These are phyloP conservation scores for Anoplophora glabripennis DNA, from an alignment of 1,140 invertebrate species.

Conservation along the genomic window DNA sequence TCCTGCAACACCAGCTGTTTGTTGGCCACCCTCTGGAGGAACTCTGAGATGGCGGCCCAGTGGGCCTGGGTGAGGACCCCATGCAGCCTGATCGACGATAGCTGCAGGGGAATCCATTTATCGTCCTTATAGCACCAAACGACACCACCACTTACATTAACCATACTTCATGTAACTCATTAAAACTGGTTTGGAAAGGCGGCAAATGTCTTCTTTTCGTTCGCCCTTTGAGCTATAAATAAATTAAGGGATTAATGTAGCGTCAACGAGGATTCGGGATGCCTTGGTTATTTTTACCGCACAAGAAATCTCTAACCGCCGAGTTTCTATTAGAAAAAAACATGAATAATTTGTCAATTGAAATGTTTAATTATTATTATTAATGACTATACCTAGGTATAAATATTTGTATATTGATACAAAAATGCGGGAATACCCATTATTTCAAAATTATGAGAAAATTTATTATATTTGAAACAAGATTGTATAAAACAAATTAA, in stretches of 20 bases:
- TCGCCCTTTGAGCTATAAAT: conserved; percentile 4
- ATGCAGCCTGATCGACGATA: conserved; percentile 61
- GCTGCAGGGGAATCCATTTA: conserved; percentile 60
- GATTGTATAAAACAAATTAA: too few species aligned
- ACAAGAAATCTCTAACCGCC: neutral
- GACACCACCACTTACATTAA: conserved; percentile 56
- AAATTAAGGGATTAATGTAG: neutral
- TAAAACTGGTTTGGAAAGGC: conserved; percentile 25
- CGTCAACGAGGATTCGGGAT: neutral
- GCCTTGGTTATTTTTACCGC: conserved; percentile 9
- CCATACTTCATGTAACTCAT: conserved; percentile 49
- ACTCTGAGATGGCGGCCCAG: conserved; percentile 59
- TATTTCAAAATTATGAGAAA: too few species aligned
- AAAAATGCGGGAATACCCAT: too few species aligned
- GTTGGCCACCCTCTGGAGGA: conserved; percentile 58
- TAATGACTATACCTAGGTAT: too few species aligned
- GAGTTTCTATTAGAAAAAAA: too few species aligned
- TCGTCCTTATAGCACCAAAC: conserved; percentile 65
- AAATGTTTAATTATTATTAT: too few species aligned
- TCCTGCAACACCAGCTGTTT: conserved; percentile 57
- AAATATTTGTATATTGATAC: too few species aligned
- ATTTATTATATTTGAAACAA: too few species aligned
- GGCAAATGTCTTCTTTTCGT: neutral
- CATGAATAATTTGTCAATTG: too few species aligned
- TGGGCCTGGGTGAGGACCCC: conserved; percentile 60